Evolutionary conservation across 1,140 invertebrate species (phyloP), one percentile per base, ranked within the genome.

Genomic region (Phocides pigmalion): DNA sequence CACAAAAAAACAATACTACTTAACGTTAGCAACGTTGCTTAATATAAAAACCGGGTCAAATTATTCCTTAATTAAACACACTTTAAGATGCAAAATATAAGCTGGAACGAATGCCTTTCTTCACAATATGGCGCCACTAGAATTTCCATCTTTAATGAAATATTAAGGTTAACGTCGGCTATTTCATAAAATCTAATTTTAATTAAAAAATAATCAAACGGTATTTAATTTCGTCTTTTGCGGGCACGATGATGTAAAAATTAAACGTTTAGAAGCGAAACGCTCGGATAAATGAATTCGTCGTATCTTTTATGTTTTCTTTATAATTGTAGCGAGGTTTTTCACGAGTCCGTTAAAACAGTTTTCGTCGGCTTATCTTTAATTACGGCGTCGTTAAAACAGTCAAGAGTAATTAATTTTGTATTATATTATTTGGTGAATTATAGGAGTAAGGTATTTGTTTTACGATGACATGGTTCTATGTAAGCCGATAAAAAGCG

Each of bases 81-180:
- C 79, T 86, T 83, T 79, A 76, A 79, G 79, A 90, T 89, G 86
- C 84, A 87, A 91, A 91, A 87, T 87, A 89, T 85, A 72, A 59
- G 66, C 77, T 75, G 70, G 79, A 91, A 86, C 80, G 82, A 81
- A 88, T 83, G 83, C 82, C 87, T 82, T 90, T 87, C 84, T 81
- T 86, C 81, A 84, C 88, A 91, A 91, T 91, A 91, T 89, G 88
- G 87, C 82, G 88, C 88, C 80, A 79, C 84, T 88, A 83, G 72
- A 86, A 91, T 91, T 89, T 89, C 87, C 88, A 91, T 91, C 85
- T 90, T 89, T 91, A 86, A 89, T 89, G 83, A 91, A 89, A 88
- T 87, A 89, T 89, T 87, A 84, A 78, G 75, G 84, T 88, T 86
- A 84, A 86, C 75, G 73, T 72, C 69, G 79, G 79, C 78, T 76